Conservation (phyloP, 2,797 vertebrate genomes). For the Crocodylus rhombifer region DNA sequence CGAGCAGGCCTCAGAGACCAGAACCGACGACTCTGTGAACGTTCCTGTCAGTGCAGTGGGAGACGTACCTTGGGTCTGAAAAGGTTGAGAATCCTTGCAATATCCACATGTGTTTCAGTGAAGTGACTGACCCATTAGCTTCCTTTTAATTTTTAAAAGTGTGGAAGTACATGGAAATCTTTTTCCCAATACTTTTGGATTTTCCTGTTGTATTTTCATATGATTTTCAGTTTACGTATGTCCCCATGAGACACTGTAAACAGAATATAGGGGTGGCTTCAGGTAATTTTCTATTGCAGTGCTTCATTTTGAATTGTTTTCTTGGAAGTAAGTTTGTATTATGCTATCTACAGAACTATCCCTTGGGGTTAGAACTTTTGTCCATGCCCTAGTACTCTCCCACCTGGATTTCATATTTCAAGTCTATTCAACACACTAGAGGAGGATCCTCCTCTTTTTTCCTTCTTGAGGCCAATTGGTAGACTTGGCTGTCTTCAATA, state of each 20-base stretch:
- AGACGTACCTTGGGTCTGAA: background rate
- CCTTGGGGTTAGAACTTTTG: background rate
- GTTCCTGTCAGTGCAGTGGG: background rate
- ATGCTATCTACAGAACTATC: slow-evolving; percentile 4
- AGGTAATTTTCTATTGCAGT: background rate
- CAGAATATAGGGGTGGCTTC: background rate
- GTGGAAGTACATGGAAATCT: background rate
- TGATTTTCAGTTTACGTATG: background rate
- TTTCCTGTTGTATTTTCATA: background rate
- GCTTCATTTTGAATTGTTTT: background rate
- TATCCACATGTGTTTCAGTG: background rate
- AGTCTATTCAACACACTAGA: background rate
- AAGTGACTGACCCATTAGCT: slow-evolving; percentile 56
- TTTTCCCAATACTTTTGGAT: slow-evolving; percentile 2
- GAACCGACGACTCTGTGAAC: background rate
- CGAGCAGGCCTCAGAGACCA: background rate
- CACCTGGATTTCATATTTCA: background rate
- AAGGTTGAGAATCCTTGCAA: background rate
- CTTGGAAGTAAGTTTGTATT: background rate
- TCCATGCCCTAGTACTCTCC: background rate
- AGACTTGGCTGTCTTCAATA: background rate
- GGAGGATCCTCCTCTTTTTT: background rate
- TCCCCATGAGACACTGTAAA: background rate
- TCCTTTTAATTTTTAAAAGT: slow-evolving; percentile 36
- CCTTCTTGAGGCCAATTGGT: background rate